Evolutionary conservation across 2,888 invertebrate species (phyloP).

Genomic region (Apamea monoglypha): DNA sequence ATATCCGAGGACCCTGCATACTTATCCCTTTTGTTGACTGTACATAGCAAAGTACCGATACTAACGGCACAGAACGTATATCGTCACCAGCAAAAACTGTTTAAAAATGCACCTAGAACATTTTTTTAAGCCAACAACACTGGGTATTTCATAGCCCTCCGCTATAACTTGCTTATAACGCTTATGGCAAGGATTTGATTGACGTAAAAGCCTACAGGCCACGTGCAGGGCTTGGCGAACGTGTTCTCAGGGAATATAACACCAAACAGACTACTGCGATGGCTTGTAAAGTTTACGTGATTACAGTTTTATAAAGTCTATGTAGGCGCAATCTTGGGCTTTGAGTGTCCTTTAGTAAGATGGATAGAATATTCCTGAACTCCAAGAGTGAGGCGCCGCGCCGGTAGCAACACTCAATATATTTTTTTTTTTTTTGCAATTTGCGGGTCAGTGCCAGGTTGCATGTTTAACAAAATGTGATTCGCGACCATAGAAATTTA

Average conservation of each 20-base stretch:
- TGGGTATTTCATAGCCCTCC: constrained; percentile 37
- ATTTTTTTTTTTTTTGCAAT: no score
- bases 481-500: no score
- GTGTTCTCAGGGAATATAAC: constrained; percentile 51
- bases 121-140: no score
- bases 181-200: constrained; percentile 73
- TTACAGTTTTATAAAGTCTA: constrained; percentile 4
- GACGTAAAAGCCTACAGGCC: constrained; percentile 71
- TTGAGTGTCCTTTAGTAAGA: neutral
- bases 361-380: neutral
- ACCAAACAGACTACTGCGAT: neutral
- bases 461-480: neutral
- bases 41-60: no score
- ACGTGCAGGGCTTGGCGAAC: constrained; percentile 72
- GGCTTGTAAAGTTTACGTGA: constrained; percentile 42
- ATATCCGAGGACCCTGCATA: no score
- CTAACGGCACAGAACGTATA: neutral
- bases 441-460: neutral
- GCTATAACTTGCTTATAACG: constrained; percentile 60
- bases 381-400: no score
- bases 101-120: neutral
- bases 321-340: neutral
- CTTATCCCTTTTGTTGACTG: no score
- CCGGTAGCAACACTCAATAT: no score
- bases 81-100: no score